Percentiles rank a stretch among this genome's conserved stretches.
Evolutionary conservation across 2,113 vertebrate genomes (phyloP).

Genomic region (Panthera leo): DNA sequence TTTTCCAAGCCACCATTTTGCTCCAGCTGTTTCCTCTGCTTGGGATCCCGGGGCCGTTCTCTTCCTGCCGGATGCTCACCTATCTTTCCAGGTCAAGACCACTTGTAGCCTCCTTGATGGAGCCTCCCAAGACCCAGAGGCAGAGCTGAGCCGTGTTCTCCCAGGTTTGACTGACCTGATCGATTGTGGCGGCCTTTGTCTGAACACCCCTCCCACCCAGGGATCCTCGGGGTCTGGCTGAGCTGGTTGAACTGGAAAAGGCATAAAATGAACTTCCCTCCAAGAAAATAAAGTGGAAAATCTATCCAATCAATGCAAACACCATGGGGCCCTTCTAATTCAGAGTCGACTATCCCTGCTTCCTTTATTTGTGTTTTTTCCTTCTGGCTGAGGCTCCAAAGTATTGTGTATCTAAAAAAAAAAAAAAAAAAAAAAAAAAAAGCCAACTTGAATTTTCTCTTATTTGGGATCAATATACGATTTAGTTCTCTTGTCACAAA

Average conservation of each 20-base stretch:
- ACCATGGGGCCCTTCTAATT: background rate
- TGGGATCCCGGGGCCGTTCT: accelerated
- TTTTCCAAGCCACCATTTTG: too few species aligned
- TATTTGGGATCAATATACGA: background rate
- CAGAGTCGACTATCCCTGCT: accelerated
- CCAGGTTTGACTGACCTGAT: background rate
- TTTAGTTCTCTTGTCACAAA: background rate
- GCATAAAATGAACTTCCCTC: background rate
- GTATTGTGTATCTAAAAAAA: background rate
- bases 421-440: background rate
- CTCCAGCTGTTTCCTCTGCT: accelerated
- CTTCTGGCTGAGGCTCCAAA: background rate
- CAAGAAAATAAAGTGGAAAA: background rate
- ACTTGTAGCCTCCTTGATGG: background rate
- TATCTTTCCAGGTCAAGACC: background rate
- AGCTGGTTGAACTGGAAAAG: background rate
- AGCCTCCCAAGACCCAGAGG: background rate
- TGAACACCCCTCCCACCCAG: background rate
- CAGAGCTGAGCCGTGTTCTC: background rate
- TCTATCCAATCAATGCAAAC: background rate
- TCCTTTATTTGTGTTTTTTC: background rate
- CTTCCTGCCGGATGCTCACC: accelerated
- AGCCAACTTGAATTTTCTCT: background rate
- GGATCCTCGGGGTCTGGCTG: accelerated
- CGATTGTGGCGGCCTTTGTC: accelerated